phyloP scores from a whole-genome alignment of 2,888 invertebrate genomes.

The Microctonus aethiopoides region DNA sequence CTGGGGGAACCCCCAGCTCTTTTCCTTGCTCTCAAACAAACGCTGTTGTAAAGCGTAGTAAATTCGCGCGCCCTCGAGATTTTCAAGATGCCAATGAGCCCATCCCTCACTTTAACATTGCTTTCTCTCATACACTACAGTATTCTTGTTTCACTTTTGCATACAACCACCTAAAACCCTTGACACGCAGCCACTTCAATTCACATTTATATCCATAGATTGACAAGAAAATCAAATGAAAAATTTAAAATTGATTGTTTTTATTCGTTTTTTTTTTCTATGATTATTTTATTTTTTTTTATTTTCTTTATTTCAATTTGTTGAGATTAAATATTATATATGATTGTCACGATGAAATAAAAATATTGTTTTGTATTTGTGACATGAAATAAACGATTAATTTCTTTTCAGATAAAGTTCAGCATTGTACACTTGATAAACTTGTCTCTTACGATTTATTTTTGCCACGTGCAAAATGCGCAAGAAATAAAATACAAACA shows the following conservation, averaged over 20 bases:
- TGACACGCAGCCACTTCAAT: neutral
- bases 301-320: no score
- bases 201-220: neutral
- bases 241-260: neutral
- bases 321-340: no score
- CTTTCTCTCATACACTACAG: neutral
- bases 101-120: slow-evolving; percentile 34
- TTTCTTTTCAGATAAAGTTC: neutral
- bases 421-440: neutral
- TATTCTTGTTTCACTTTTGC: neutral
- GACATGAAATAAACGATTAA: neutral
- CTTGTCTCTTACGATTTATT: neutral
- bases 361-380: no score
- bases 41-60: slow-evolving; percentile 18
- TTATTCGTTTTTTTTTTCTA: neutral
- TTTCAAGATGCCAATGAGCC: slow-evolving; percentile 35
- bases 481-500: neutral
- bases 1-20: neutral
- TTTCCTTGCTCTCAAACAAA: neutral
- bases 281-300: neutral
- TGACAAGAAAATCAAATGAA: neutral
- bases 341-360: no score
- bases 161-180: neutral
- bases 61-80: slow-evolving; percentile 32
- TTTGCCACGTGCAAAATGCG: neutral